Base-by-base conservation (phyloP, 2,888 invertebrate species). In the Tetragnatha montana region DNA sequence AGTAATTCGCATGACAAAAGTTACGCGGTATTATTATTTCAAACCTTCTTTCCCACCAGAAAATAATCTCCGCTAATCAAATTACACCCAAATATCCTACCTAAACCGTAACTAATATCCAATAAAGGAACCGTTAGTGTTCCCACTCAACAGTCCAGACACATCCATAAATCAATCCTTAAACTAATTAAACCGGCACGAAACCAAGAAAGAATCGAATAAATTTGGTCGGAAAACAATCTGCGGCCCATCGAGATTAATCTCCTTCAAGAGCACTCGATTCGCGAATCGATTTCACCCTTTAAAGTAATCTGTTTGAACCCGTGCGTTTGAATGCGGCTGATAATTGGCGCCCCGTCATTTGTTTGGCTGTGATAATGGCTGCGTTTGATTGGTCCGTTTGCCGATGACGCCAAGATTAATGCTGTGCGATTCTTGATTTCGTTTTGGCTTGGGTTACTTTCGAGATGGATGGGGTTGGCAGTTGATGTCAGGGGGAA, bases 291-390 rank as follows among this genome's bases (percentile, higher is more conserved):
- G 82, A 82, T 74, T 73, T 60, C 75, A 85, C 70, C 76, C 78
- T 76, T 71, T 78, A 71, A 78, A 85, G 71, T 79, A 78, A 85
- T 85, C 85, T 70, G 70, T 79, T 78, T 79, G 85, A 78, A 71
- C 71, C 85, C 50, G 71, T 79, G 70, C 71, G 79, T 85, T 85
- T 85, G 70, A 85, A 85, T 85, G 78, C 71, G 47, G 35, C 17
- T 50, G 85, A 85, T 85, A 85, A 85, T 85, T 85, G 85, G 78
- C 14, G 71, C 17, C 22, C 70, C 71, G 35, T 76, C 87, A 87
- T 87, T 81, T 87, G 80, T 87, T 87, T 81, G 74, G 35, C 35
- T 68, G 81, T 60, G 81, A 75, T 87, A 87, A 87, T 87, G 81
- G 81, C 60, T n/a, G 74, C 68, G 68, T 80, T 87, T 87, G 87